A percentile compares a stretch with the other conserved stretches of the same genome.
Evolutionary conservation across 2,797 vertebrate species (phyloP).

Genomic region (Hypotaenidia okinawae): DNA sequence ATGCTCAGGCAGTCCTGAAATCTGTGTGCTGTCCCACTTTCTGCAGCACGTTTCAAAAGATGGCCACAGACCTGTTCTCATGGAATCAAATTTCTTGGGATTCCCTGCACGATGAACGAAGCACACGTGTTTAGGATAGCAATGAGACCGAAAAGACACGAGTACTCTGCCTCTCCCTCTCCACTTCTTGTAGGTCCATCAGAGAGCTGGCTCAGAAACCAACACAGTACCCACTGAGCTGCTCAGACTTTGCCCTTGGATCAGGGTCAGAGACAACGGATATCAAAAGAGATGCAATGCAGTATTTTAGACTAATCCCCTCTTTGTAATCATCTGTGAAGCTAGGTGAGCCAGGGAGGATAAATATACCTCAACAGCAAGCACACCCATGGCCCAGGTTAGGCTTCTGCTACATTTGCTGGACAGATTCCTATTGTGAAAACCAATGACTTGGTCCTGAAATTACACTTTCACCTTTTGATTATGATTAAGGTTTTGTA

Average conservation of each 20-base stretch:
- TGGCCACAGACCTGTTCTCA: not conserved
- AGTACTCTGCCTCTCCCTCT: not conserved
- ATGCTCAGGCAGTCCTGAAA: not conserved
- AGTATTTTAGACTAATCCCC: not conserved
- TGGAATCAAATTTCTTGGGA: not conserved
- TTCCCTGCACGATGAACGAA: not conserved
- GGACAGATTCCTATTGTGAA: not conserved
- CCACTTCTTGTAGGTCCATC: not conserved
- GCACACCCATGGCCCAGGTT: not conserved
- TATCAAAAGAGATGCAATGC: not conserved
- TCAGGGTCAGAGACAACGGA: not conserved
- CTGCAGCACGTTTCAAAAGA: accelerated
- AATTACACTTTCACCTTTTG: not conserved
- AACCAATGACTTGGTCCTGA: not conserved
- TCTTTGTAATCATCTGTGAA: not conserved
- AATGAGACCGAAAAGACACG: not conserved
- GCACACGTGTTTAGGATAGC: not conserved
- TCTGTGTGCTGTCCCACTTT: not conserved
- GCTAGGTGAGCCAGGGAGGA: not conserved
- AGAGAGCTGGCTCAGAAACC: not conserved
- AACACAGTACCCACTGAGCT: not conserved
- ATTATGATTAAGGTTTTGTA: not conserved
- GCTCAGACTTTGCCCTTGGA: not conserved
- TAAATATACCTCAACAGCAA: not conserved
- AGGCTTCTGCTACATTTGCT: not conserved